Conservation (phyloP, 1,140 invertebrate genomes). For the Arion vulgaris region DNA sequence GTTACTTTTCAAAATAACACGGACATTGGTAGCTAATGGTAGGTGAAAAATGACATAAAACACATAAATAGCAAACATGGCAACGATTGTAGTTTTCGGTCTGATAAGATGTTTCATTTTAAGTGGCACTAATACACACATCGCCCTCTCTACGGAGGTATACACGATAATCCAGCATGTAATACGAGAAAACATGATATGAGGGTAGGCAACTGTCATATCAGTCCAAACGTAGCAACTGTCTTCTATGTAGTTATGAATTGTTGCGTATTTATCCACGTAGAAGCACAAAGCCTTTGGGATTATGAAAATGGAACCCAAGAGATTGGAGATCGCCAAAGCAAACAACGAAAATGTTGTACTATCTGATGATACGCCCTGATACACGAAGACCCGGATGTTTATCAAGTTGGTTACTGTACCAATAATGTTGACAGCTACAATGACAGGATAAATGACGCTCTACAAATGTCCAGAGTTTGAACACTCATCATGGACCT, state of each 20-base stretch:
- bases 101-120: not conserved
- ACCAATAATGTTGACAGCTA: not conserved
- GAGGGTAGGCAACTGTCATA: not conserved
- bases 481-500: not conserved
- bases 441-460: not conserved
- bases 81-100: not conserved
- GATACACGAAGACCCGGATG: conserved; percentile 21
- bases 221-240: not conserved
- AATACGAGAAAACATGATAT: conserved; percentile 13
- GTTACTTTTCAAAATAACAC: not conserved
- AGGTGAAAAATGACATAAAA: not conserved
- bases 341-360: not conserved
- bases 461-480: not conserved
- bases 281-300: conserved; percentile 2
- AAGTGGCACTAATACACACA: conserved; percentile 9
- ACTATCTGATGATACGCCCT: conserved; percentile 2
- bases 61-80: not conserved
- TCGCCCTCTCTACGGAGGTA: conserved; percentile 3
- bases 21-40: not conserved
- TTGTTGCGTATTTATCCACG: not conserved
- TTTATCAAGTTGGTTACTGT: conserved; percentile 9
- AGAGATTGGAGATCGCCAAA: conserved; percentile 13
- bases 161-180: conserved; percentile 23
- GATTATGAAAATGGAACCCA: conserved; percentile 2
- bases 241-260: not conserved